phyloP scores from a whole-genome alignment of 2,888 invertebrate genomes.

The Epirrhoe alternata region DNA sequence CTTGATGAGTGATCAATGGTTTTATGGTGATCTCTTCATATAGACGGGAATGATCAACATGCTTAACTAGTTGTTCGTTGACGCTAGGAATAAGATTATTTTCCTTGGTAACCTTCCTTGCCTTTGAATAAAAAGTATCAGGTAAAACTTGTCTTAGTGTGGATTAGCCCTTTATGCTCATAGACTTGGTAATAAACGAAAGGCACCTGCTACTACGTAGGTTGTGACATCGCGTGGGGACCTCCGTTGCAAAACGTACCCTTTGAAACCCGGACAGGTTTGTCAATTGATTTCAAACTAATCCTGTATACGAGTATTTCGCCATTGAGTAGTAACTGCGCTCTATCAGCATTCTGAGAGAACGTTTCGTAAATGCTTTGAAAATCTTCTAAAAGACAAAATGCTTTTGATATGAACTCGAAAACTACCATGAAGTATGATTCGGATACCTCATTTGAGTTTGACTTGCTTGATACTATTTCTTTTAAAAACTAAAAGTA shows the following conservation, averaged over 20 bases:
- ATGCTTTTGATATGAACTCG: neutral
- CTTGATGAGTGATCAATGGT: no score
- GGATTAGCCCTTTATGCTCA: constrained; percentile 29
- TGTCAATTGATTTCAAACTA: constrained; percentile 22
- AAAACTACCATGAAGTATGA: no score
- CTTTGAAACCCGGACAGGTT: constrained; percentile 21
- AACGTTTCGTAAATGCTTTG: neutral
- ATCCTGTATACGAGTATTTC: constrained; percentile 9
- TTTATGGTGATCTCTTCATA: no score
- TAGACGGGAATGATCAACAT: no score
- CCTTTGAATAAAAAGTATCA: neutral
- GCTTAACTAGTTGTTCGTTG: no score
- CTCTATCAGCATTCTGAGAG: neutral
- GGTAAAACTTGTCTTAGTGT: constrained; percentile 3
- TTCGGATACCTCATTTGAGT: no score
- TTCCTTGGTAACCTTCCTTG: neutral
- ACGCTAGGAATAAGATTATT: neutral
- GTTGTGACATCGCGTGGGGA: constrained; percentile 44
- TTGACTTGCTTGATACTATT: no score
- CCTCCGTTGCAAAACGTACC: constrained; percentile 25
- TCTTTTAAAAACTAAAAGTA: no score
- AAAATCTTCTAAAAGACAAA: neutral
- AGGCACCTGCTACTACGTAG: constrained; percentile 41
- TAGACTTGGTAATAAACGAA: constrained; percentile 49
- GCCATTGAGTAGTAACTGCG: constrained; percentile 12